Conservation (phyloP, 2,797 vertebrate genomes). For the Poeciliopsis paucimaculata region DNA sequence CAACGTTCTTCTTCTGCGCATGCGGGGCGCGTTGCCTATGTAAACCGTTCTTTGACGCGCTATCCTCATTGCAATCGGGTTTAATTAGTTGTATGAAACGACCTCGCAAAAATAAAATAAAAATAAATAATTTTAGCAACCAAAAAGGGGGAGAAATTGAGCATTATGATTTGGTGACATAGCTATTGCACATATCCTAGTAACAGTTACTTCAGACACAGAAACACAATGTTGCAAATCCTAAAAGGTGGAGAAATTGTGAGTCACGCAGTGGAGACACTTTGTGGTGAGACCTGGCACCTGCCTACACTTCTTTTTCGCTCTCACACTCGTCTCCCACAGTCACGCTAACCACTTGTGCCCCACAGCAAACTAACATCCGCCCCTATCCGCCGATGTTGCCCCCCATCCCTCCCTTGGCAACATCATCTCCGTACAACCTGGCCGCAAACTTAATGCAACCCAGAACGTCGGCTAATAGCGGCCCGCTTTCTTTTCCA, state of each 20-base stretch:
- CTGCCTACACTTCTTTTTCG: conserved; percentile 55
- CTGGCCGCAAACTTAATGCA: neutral
- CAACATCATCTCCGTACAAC: neutral
- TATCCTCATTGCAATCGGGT: too few relatives aligned
- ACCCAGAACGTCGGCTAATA: neutral
- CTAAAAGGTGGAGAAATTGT: conserved; percentile 33
- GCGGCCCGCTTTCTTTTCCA: conserved; percentile 30
- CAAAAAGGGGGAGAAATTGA: too few relatives aligned
- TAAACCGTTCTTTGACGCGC: too few relatives aligned
- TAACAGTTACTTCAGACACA: neutral
- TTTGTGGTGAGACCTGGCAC: conserved; percentile 57
- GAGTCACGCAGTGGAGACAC: conserved; percentile 62
- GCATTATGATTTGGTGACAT: too few relatives aligned
- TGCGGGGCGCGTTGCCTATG: too few relatives aligned
- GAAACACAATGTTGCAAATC: neutral
- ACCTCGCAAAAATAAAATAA: too few relatives aligned
- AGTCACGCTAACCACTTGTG: conserved; percentile 22
- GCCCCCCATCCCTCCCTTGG: neutral
- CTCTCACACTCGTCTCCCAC: conserved; percentile 44
- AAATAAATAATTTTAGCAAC: too few relatives aligned
- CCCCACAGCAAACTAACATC: neutral
- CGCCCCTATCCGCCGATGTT: neutral
- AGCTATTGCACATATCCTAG: neutral
- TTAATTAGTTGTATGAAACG: too few relatives aligned
- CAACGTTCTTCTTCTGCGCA: too few relatives aligned